phyloP scores from a whole-genome alignment of 2,888 invertebrate species.

The Sisyra terminalis region DNA sequence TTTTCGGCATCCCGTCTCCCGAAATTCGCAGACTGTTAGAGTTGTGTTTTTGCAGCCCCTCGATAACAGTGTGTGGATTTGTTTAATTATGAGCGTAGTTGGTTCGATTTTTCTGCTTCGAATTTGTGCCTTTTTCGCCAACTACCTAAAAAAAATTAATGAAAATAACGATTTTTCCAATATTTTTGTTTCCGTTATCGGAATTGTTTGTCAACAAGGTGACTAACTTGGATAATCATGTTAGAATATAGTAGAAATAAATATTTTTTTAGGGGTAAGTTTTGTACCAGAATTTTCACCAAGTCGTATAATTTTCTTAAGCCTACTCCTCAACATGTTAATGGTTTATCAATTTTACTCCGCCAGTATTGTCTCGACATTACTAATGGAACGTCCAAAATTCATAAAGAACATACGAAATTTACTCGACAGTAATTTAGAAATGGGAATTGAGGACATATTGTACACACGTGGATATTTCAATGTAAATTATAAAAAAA shows the following conservation, averaged over 20 bases:
- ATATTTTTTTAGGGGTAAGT: constrained; percentile 10
- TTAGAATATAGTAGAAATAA: too few species aligned
- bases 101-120: not conserved
- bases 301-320: constrained; percentile 8
- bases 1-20: constrained; percentile 37
- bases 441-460: constrained; percentile 42
- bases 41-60: constrained; percentile 46
- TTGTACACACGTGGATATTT: constrained; percentile 3
- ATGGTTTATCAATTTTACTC: constrained; percentile 49
- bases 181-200: constrained; percentile 30
- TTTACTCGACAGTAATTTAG: constrained; percentile 37
- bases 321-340: not conserved
- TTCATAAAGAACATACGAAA: constrained; percentile 41
- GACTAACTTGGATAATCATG: not conserved
- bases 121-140: not conserved
- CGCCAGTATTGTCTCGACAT: constrained; percentile 47
- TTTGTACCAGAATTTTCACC: constrained; percentile 9
- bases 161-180: constrained; percentile 25
- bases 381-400: constrained; percentile 41
- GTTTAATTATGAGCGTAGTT: constrained; percentile 14
- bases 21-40: constrained; percentile 32
- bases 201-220: constrained; percentile 34
- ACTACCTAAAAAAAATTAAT: constrained; percentile 12
- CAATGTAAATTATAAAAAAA: constrained; percentile 1
- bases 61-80: constrained; percentile 33